These are phyloP conservation scores for Heterotis niloticus DNA, from an alignment of 2,113 vertebrate genomes.

Conservation along the genomic window DNA sequence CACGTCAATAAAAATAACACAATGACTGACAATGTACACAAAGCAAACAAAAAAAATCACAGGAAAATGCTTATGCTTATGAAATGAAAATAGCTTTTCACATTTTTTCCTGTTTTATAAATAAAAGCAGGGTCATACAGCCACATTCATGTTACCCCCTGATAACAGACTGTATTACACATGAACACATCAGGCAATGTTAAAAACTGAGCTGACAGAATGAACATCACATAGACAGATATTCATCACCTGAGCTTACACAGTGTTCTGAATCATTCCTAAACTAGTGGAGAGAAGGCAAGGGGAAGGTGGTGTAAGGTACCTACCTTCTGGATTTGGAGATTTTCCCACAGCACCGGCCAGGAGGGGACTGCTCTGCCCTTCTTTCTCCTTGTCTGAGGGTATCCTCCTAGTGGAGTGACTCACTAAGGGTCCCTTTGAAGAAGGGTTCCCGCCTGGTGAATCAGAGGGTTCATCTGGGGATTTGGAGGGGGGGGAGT, in stretches of 20 bases:
- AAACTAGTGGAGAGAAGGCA: not conserved
- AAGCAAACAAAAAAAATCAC: not conserved
- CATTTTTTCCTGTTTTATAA: no score
- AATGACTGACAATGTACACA: conserved; percentile 23
- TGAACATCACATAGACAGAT: conserved; percentile 3
- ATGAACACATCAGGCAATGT: no score
- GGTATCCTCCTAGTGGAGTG: conserved; percentile 71
- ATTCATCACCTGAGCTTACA: not conserved
- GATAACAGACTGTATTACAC: no score
- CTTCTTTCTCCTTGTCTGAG: conserved; percentile 81
- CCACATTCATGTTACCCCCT: no score
- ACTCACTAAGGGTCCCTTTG: conserved; percentile 68
- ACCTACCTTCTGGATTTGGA: conserved; percentile 80
- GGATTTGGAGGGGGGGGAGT: not conserved
- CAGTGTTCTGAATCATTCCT: not conserved
- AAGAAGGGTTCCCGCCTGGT: conserved; percentile 66
- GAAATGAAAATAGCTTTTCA: conserved; percentile 16
- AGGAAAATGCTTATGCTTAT: conserved; percentile 31
- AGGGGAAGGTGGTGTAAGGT: not conserved
- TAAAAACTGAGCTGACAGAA: not conserved
- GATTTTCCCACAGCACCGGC: conserved; percentile 58
- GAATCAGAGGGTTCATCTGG: conserved; percentile 80
- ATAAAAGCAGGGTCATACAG: no score
- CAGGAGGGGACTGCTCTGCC: conserved; percentile 63
- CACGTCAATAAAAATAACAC: conserved; percentile 17